Evolutionary conservation across 2,113 vertebrate genomes (phyloP).

Genomic region (Oryzias celebensis): DNA sequence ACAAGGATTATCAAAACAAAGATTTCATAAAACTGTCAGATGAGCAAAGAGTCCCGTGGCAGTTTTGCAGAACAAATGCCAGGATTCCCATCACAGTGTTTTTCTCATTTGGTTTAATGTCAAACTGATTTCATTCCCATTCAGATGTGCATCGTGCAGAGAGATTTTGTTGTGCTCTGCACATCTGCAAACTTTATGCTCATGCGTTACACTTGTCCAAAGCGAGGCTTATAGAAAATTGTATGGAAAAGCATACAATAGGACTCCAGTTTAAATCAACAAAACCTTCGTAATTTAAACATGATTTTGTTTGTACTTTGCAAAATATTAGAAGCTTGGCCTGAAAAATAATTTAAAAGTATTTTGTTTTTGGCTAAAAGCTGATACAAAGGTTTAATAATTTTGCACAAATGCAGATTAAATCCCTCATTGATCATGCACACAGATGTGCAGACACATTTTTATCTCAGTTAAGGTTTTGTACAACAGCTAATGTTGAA

Average conservation of each 20-base stretch:
- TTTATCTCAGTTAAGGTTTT: background rate
- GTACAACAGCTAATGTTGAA: conserved; percentile 9
- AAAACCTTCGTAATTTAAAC: too few relatives aligned
- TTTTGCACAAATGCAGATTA: conserved; percentile 14
- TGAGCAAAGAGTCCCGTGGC: conserved; percentile 57
- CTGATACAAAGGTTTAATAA: conserved; percentile 70
- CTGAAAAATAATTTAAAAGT: conserved; percentile 28
- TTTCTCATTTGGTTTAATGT: conserved; percentile 54
- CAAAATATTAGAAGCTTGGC: conserved; percentile 21
- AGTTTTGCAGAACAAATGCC: conserved; percentile 42
- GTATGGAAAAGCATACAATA: too few relatives aligned
- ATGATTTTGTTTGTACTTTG: background rate
- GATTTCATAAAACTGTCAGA: conserved; percentile 61
- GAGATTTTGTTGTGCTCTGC: conserved; percentile 13
- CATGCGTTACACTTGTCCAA: background rate
- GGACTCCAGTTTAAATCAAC: too few relatives aligned
- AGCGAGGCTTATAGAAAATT: too few relatives aligned
- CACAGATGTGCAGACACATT: conserved; percentile 26
- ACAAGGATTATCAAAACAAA: conserved; percentile 69
- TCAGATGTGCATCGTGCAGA: conserved; percentile 33
- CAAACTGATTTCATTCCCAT: conserved; percentile 48
- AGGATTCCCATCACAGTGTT: conserved; percentile 35
- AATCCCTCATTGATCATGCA: conserved; percentile 8
- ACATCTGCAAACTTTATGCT: conserved; percentile 25
- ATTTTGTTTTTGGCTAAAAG: conserved; percentile 6